These are phyloP conservation scores for Metacarcinus magister DNA, from an alignment of 2,888 invertebrate species.

Conservation along the genomic window DNA sequence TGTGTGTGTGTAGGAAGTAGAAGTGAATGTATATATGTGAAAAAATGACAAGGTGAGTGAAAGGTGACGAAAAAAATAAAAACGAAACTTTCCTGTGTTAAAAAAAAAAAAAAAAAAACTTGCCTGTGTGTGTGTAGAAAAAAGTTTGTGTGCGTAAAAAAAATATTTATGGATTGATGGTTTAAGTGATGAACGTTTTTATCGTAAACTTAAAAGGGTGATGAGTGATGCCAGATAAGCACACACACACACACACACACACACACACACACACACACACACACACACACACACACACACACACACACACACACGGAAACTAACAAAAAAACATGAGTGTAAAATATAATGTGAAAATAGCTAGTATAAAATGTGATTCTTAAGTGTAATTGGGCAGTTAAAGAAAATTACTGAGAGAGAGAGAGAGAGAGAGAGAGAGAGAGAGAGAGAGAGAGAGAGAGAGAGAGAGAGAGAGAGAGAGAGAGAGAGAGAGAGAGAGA, in stretches of 20 bases:
- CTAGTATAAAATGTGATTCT: neutral
- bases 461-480: neutral
- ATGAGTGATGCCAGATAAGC: no score
- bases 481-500: neutral
- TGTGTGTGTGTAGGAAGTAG: no score
- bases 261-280: no score
- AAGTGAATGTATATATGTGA: neutral
- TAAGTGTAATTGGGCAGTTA: neutral
- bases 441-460: neutral
- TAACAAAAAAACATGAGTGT: neutral
- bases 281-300: neutral
- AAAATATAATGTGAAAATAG: neutral
- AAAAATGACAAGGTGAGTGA: neutral
- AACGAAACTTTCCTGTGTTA: neutral
- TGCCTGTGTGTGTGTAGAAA: no score
- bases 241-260: no score
- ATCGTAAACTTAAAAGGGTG: neutral
- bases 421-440: slow-evolving; percentile 2
- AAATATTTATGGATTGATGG: neutral
- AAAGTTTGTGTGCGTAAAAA: neutral
- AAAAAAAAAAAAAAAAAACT: no score
- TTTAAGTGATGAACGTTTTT: neutral
- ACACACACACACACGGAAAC: neutral
- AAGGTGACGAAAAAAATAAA: neutral
- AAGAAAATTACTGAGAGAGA: neutral